A percentile compares a stretch with the other conserved stretches of the same genome.
These are phyloP conservation scores for Mylabris phalerata DNA, from an alignment of 1,140 invertebrate genomes.

Conservation along the genomic window DNA sequence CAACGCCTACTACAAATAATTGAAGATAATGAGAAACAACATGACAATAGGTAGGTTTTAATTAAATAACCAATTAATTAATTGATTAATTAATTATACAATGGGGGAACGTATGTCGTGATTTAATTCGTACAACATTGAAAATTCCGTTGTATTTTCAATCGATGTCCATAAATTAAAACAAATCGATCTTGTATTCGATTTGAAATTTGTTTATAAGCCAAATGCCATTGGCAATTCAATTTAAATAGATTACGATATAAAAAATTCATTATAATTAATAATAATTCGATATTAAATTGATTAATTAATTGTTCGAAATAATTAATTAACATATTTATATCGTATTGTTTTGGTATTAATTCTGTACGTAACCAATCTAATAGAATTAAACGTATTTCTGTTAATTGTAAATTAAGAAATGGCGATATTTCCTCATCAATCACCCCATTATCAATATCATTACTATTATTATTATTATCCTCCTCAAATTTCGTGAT, in stretches of 20 bases:
- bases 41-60: conserved; percentile 1
- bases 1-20: conserved; percentile 69
- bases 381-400: conserved; percentile 39
- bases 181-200: conserved; percentile 40
- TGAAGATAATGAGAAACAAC: conserved; percentile 50
- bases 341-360: conserved; percentile 39
- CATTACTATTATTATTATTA: conserved; percentile 37
- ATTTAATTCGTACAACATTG: conserved; percentile 13
- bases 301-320: conserved; percentile 34
- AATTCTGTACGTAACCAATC: conserved; percentile 40
- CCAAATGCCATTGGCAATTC: conserved; percentile 40
- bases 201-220: conserved; percentile 37
- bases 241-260: conserved; percentile 36
- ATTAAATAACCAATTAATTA: too few species aligned
- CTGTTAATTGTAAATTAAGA: conserved; percentile 26
- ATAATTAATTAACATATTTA: conserved; percentile 41
- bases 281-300: conserved; percentile 36
- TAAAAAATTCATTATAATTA: conserved; percentile 39
- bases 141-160: conserved; percentile 27
- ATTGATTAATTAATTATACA: too few species aligned
- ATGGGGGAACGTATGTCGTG: too few species aligned
- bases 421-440: conserved; percentile 22
- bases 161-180: conserved; percentile 32
- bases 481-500: too few species aligned
- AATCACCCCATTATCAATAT: background rate